Evolutionary conservation across 2,113 vertebrate species (phyloP).

Genomic region (Pipa parva): DNA sequence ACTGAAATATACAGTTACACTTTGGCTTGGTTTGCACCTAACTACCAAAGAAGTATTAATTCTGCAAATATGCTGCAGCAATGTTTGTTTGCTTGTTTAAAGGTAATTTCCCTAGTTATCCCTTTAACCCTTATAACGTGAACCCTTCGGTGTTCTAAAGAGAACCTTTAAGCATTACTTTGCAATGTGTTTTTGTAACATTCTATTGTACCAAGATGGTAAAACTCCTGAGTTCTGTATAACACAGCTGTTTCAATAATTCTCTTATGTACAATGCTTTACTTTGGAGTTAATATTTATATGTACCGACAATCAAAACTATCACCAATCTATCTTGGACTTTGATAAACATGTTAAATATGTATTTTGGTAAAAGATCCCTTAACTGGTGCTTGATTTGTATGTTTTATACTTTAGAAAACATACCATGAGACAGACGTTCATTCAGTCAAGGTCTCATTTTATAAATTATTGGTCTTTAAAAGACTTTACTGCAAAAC

Average conservation of each 20-base stretch:
- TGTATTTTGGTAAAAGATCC: slow-evolving; percentile 19
- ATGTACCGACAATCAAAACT: slow-evolving; percentile 5
- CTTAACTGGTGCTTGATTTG: slow-evolving; percentile 46
- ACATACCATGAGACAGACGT: slow-evolving; percentile 64
- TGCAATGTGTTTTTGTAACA: not conserved
- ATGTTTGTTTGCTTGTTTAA: slow-evolving; percentile 23
- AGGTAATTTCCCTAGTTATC: slow-evolving; percentile 3
- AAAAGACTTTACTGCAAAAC: slow-evolving; percentile 64
- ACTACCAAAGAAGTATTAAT: slow-evolving; percentile 54
- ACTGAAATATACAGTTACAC: slow-evolving; percentile 35
- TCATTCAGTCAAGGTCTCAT: slow-evolving; percentile 54
- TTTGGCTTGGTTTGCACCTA: slow-evolving; percentile 50
- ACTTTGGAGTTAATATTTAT: slow-evolving; percentile 3
- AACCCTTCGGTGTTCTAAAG: not conserved
- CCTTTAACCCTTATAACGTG: slow-evolving; percentile 3
- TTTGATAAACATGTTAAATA: slow-evolving; percentile 25
- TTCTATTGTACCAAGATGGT: not conserved
- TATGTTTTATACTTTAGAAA: slow-evolving; percentile 58
- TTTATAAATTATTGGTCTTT: slow-evolving; percentile 85
- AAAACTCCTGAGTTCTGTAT: not conserved
- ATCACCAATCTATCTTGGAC: slow-evolving; percentile 8
- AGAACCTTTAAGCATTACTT: not conserved
- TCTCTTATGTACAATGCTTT: slow-evolving; percentile 3
- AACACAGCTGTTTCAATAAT: not conserved
- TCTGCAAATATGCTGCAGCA: slow-evolving; percentile 39